phyloP scores from a whole-genome alignment of 2,797 vertebrate species.

The Sylvilagus floridanus region DNA sequence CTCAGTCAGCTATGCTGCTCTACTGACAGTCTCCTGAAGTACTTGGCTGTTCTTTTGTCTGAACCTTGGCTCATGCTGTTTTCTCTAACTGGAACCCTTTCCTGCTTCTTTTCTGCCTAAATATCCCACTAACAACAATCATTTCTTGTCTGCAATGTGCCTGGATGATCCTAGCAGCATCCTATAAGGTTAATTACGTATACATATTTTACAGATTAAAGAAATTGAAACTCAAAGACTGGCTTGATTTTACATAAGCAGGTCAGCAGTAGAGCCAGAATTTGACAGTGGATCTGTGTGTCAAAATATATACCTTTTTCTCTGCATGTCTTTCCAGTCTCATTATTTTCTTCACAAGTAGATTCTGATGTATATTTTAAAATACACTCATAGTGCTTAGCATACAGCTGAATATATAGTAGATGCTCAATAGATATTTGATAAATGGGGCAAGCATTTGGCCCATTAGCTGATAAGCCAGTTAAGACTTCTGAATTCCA shows the following conservation, averaged over 20 bases:
- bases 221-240: neutral
- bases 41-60: neutral
- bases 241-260: neutral
- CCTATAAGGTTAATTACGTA: neutral
- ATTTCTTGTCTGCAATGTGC: neutral
- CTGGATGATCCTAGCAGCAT: neutral
- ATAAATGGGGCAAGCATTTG: neutral
- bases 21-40: neutral
- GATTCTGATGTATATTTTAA: constrained; percentile 1
- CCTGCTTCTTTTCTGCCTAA: constrained; percentile 15
- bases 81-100: neutral
- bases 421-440: neutral
- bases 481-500: too few species aligned
- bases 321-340: neutral
- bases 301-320: neutral
- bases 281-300: neutral
- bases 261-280: neutral
- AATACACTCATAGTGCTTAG: neutral
- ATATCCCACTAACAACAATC: neutral
- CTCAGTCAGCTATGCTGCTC: neutral
- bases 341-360: constrained; percentile 16
- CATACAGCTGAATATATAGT: neutral
- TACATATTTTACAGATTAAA: neutral
- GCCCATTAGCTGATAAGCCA: too few species aligned
- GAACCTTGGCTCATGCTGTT: neutral